phyloP scores from a whole-genome alignment of 2,113 vertebrate species.

The Emberiza fucata region DNA sequence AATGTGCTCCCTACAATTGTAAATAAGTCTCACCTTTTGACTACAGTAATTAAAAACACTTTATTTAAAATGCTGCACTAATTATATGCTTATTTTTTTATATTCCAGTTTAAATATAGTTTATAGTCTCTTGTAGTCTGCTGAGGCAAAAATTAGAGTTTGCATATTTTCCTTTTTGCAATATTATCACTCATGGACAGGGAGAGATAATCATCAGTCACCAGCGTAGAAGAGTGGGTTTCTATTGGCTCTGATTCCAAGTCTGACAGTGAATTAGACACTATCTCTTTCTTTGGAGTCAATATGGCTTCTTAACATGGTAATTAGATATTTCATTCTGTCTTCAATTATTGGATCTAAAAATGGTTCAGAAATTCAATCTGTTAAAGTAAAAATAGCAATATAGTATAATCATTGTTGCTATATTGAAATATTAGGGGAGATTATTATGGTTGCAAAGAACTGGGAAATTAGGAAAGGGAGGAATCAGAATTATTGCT shows the following conservation, averaged over 20 bases:
- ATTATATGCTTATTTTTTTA: conserved; percentile 35
- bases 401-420: not conserved
- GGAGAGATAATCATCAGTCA: not conserved
- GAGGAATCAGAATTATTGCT: not conserved
- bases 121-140: not conserved
- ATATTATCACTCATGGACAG: not conserved
- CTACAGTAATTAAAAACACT: conserved; percentile 36
- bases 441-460: not conserved
- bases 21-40: conserved; percentile 1
- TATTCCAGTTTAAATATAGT: not conserved
- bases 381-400: not conserved
- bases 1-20: not conserved
- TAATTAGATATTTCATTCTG: not conserved
- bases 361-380: not conserved
- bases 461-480: not conserved
- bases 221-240: not conserved
- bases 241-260: not conserved
- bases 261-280: not conserved
- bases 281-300: not conserved
- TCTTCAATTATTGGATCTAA: not conserved
- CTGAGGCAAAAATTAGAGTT: not conserved
- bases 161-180: not conserved
- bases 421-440: not conserved
- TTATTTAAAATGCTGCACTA: not conserved
- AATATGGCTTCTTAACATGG: not conserved